Conservation (phyloP, 2,888 invertebrate species). For the Drosophila melanosoma region DNA sequence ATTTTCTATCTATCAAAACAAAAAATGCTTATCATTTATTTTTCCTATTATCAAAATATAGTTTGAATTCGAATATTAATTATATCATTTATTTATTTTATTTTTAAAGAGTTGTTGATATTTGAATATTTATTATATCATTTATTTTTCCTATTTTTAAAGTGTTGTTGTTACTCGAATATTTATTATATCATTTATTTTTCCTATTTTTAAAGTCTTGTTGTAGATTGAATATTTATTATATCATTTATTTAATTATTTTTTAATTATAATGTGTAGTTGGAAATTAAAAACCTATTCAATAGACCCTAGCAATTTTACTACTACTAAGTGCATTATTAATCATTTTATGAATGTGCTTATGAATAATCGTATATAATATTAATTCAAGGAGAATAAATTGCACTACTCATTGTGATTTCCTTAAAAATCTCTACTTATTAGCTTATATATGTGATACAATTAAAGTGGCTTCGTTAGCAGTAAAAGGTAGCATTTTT, state of each 20-base stretch:
- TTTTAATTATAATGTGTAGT: not conserved
- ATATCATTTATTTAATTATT: not conserved
- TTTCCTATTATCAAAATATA: not conserved
- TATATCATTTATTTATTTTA: not conserved
- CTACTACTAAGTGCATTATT: not conserved
- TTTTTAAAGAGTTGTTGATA: not conserved
- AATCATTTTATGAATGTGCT: not conserved
- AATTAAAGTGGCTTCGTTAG: conserved; percentile 18
- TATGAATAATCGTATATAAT: not conserved
- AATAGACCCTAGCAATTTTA: too few species aligned
- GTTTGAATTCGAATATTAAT: not conserved
- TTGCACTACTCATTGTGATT: not conserved
- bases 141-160: not conserved
- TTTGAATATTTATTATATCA: not conserved
- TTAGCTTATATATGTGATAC: too few species aligned
- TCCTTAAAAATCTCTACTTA: not conserved
- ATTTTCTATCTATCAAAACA: not conserved
- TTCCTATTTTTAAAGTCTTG: not conserved
- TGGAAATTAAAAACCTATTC: not conserved
- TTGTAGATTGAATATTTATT: not conserved
- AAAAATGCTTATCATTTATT: not conserved
- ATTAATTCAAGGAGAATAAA: not conserved
- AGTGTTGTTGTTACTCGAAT: not conserved
- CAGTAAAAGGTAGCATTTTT: conserved; percentile 14
- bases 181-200: not conserved